These are phyloP conservation scores for Orchesellides sinensis DNA, from an alignment of 2,888 invertebrate species.

Conservation along the genomic window DNA sequence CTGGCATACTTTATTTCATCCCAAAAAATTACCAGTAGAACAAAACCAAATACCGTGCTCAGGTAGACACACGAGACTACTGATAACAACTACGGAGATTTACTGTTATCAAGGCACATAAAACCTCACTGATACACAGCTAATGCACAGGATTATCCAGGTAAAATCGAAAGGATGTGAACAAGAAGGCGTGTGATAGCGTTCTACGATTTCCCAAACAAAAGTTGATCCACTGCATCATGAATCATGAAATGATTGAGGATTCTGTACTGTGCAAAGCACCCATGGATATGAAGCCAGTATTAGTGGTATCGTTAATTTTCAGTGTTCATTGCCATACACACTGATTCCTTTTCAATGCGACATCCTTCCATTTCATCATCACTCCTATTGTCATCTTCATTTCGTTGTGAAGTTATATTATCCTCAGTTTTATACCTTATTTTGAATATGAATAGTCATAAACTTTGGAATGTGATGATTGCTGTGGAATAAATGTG, in stretches of 20 bases:
- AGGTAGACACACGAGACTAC: too few relatives aligned
- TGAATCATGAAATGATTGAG: background rate
- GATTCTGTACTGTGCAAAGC: background rate
- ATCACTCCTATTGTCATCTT: conserved; percentile 5
- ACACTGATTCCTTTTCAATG: conserved; percentile 49
- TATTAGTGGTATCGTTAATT: background rate
- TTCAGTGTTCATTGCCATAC: background rate
- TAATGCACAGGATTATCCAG: conserved; percentile 49
- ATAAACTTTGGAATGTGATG: conserved; percentile 31
- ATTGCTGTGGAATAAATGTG: too few relatives aligned
- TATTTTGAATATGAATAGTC: conserved; percentile 55
- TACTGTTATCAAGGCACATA: conserved; percentile 26
- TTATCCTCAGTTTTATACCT: conserved; percentile 37
- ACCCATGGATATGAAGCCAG: background rate
- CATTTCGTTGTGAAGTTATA: conserved; percentile 36
- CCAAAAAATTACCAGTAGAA: too few relatives aligned
- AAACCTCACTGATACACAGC: background rate
- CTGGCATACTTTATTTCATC: too few relatives aligned
- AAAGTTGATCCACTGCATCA: background rate
- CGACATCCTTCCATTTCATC: conserved; percentile 55
- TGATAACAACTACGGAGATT: too few relatives aligned
- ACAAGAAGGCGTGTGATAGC: conserved; percentile 3
- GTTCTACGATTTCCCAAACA: background rate
- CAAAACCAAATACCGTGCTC: too few relatives aligned
- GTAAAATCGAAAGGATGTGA: conserved; percentile 46